Conservation (phyloP, 2,113 vertebrate genomes). For the Cochlearius cochlearius region DNA sequence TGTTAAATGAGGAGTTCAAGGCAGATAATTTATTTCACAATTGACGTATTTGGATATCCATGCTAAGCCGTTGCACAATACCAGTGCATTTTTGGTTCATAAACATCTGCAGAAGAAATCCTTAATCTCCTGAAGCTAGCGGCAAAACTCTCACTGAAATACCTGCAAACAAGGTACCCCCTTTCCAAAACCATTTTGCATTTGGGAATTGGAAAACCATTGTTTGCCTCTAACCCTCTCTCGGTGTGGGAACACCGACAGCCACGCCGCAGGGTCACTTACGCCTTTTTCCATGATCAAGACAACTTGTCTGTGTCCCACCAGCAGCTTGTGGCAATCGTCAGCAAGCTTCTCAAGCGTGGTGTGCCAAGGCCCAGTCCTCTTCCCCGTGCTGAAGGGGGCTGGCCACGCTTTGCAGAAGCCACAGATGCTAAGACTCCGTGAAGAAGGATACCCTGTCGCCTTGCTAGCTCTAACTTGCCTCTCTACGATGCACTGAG, state of each 20-base stretch:
- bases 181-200: not conserved
- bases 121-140: not conserved
- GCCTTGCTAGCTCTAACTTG: not conserved
- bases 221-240: not conserved
- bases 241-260: not conserved
- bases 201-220: not conserved
- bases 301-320: not conserved
- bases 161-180: not conserved
- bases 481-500: not conserved
- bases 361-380: not conserved
- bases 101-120: not conserved
- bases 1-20: not conserved
- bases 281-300: not conserved
- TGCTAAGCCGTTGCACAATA: not conserved
- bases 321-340: not conserved
- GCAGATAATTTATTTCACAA: not conserved
- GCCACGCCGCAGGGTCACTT: fast-evolving
- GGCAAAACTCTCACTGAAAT: not conserved
- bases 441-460: not conserved
- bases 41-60: not conserved
- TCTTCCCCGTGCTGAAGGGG: not conserved
- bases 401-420: not conserved
- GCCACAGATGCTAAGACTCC: not conserved
- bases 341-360: not conserved
- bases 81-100: not conserved